Base-by-base conservation (phyloP, 2,113 vertebrate genomes). In the Colossoma macropomum region DNA sequence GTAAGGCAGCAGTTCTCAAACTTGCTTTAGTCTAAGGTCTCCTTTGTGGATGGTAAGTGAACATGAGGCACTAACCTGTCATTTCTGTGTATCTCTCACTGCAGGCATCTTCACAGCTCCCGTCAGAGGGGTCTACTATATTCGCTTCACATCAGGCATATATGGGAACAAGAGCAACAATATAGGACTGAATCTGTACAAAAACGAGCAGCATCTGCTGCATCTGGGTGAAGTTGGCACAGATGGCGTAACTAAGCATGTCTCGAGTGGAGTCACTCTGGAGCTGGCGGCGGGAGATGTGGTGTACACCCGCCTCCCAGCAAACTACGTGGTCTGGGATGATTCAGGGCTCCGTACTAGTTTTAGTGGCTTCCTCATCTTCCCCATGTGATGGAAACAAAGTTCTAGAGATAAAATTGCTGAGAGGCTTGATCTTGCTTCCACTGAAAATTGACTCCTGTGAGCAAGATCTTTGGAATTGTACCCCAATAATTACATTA, bases 291-390 rank as follows among this genome's bases (percentile, higher is more conserved):
- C 17, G n/a, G 27, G 72, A 74, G 41, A 54, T 63, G 34, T 77
- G 30, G 77, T 83, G 60, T 74, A 75, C 62, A 45, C 78, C 41
- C 16, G 52, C 34, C 28, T 75, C 21, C 76, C 52, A 13, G 25
- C 50, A 32, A 63, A 32, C 2, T 59, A 15, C 0, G 0, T 6
- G 4, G 34, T 82, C 41, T 27, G 25, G 28, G 66, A 77, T 59
- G 9, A 41, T 65, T 0, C 2, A n/a, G 3, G 30, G 28, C 66
- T 41, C 41, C 54, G 76, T 56, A 77, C 28, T 21, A 73, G 45
- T 32, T 77, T 81, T 8, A 81, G 73, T 25, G 68, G 79, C 25
- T 78, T 82, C 30, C 27, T 85, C 21, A 30, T 77, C 38, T 81
- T 80, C 63, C n/a, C 59, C 59, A 27, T 62, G 25, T 62, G 25